These are phyloP conservation scores for Cremastinae sp. DNA, from an alignment of 2,888 invertebrate species.

Conservation along the genomic window DNA sequence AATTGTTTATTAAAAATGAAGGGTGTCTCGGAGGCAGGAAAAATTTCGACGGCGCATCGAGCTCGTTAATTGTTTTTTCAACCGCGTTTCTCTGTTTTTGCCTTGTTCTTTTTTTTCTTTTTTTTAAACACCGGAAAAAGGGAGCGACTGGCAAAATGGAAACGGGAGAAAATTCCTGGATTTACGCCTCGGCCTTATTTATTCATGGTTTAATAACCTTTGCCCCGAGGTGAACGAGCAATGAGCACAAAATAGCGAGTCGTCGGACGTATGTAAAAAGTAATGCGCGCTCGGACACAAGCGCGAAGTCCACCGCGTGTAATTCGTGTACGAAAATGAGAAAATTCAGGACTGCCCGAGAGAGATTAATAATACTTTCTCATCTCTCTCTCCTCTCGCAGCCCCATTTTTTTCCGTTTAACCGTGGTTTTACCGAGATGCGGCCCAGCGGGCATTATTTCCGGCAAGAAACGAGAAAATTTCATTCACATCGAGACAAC, in stretches of 20 bases:
- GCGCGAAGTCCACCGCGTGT: conserved; percentile 48
- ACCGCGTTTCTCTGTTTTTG: too few relatives aligned
- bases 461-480: too few relatives aligned
- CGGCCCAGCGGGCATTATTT: too few relatives aligned
- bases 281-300: conserved; percentile 63
- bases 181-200: conserved; percentile 78
- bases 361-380: conserved; percentile 56
- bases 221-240: conserved; percentile 61
- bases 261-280: conserved; percentile 36
- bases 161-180: conserved; percentile 65
- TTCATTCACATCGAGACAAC: too few relatives aligned
- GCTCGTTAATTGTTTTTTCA: conserved; percentile 71
- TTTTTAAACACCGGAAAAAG: conserved; percentile 25
- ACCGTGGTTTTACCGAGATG: too few relatives aligned
- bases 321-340: conserved; percentile 71
- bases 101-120: conserved; percentile 60
- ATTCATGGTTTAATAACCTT: conserved; percentile 79
- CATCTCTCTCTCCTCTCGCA: conserved; percentile 38
- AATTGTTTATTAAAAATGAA: too few relatives aligned
- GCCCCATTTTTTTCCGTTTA: too few relatives aligned
- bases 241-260: conserved; percentile 33
- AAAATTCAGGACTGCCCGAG: conserved; percentile 74
- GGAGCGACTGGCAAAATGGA: conserved; percentile 19
- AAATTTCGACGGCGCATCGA: conserved; percentile 22
- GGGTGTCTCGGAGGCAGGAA: conserved; percentile 4